Base-by-base conservation (phyloP, 2,797 vertebrate species). In the Pseudopleuronectes americanus region DNA sequence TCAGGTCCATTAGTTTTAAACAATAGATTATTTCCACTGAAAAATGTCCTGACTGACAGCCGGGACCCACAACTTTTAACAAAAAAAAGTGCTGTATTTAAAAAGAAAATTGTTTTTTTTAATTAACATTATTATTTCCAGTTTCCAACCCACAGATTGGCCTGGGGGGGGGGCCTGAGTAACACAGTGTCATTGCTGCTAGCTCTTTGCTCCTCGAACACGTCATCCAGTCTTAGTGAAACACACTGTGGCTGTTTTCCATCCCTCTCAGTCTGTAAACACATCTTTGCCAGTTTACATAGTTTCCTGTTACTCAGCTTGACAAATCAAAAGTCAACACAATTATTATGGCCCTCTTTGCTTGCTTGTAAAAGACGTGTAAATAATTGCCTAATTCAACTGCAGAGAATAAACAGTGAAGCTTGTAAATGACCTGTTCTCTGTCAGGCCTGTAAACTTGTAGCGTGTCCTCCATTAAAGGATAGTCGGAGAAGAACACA, bases 221-320 rank as follows among this genome's bases (percentile, higher is more conserved):
- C 14, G 21, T 49, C 61, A n/a, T 55, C 49, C 52, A 51, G 48
- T 48, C 23, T 47, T 7, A 6, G 22, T 48, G 31, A 26, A 33
- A 55, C 21, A 1, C 3, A 12, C 31, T 51, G 12, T 19, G 9
- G 9, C 51, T 62, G 43, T 38, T 57, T 63, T 38, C 14, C 22
- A 10, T 57, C 22, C 1, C 49, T 60, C 28, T 76, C 31, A 8
- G 10, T 49, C 41, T 88, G 48, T 77, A 86, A 83, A 85, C 83
- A 87, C 54, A 68, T 22, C 16, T 64, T 4, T 24, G 36, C 76
- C 3, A 10, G 80, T 88, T 89, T 84, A 83, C 73, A 79, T 77
- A 69, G 58, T 77, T 70, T 64, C 26, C 69, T 76, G 8, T 61
- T 68, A 26, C 59, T 60, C 7, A 38, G 26, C 55, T 52, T n/a